Evolutionary conservation across 1,140 invertebrate species (phyloP), one percentile per base, ranked within the genome.

Genomic region (Pseudomyrmex sp.): DNA sequence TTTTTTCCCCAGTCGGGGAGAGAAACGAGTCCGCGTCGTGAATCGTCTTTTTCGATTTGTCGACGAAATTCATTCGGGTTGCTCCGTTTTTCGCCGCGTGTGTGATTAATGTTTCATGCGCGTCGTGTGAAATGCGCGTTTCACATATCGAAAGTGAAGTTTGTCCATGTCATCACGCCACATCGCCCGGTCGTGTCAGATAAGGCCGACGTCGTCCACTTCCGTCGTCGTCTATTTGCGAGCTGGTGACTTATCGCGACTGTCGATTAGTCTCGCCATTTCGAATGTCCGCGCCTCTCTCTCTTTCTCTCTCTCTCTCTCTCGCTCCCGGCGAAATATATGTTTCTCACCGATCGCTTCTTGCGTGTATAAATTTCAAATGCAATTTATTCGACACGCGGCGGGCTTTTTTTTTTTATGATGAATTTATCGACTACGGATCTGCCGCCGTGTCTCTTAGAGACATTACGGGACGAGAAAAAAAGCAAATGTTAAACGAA

Each of bases 401-500:
- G 35, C 26, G 26, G 13, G 52, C 20, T 50, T 10, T 9, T 58
- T n/a, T n/a, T 18, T 10, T 70, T 58, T 50, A 12, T 5, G 0
- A 35, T 7, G 5, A 35, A 0, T 35, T 35, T 35, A 35, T 35
- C 35, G 18, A 69, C 15, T 15, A n/a, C 26, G 5, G 5, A 61
- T 10, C 15, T 23, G 20, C 1, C 18, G 18, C 10, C 26, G 18
- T 13, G n/a, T 59, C 54, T 59, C 54, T 8, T 0, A 20, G 26
- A 18, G 26, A 18, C 15, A 44, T 4, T 35, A 2, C 10, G 61
- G 12, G 48, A 76, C 15, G 54, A 59, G 26, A 3, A 26, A 69
- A 70, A 79, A 79, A 70, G 72, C 48, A n/a, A 23, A 18, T 80
- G n/a, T 35, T 35, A 50, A 35, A 7, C 44, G 76, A 44, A 12